These are phyloP conservation scores for Scortum barcoo DNA, from an alignment of 2,113 vertebrate genomes.

Conservation along the genomic window DNA sequence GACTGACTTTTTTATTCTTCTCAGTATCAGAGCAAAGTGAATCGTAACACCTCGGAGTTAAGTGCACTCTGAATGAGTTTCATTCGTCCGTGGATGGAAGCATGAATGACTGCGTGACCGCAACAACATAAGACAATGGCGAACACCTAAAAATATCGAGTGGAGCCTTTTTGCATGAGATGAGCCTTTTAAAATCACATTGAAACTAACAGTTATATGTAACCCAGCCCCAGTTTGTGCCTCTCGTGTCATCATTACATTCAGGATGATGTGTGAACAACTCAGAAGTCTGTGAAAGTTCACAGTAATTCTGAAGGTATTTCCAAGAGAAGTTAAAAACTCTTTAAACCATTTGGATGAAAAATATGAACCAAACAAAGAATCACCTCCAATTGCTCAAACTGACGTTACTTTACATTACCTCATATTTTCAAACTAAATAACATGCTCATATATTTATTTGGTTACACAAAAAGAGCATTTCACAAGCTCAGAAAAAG, in stretches of 20 bases:
- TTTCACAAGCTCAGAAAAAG: too few species aligned
- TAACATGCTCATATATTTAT: too few species aligned
- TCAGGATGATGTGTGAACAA: too few species aligned
- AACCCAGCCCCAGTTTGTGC: neutral
- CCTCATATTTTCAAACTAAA: neutral
- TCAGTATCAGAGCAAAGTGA: neutral
- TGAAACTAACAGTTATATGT: neutral
- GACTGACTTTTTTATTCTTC: slow-evolving; percentile 22
- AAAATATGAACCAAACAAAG: neutral
- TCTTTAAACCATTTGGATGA: neutral
- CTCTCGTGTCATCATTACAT: neutral
- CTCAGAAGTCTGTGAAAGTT: too few species aligned
- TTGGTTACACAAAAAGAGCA: too few species aligned
- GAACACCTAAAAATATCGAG: neutral
- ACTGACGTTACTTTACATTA: neutral
- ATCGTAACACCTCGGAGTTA: slow-evolving; percentile 30
- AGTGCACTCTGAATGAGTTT: slow-evolving; percentile 36
- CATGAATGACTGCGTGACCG: slow-evolving; percentile 24
- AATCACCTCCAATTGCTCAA: neutral
- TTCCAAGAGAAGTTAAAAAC: neutral
- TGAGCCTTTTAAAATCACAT: neutral
- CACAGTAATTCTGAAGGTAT: neutral
- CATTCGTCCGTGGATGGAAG: neutral
- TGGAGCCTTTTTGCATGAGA: neutral
- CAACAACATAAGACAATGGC: neutral